Percentiles rank a stretch among this genome's conserved stretches.
phyloP scores from a whole-genome alignment of 2,797 vertebrate species.

The Merluccius polli region DNA sequence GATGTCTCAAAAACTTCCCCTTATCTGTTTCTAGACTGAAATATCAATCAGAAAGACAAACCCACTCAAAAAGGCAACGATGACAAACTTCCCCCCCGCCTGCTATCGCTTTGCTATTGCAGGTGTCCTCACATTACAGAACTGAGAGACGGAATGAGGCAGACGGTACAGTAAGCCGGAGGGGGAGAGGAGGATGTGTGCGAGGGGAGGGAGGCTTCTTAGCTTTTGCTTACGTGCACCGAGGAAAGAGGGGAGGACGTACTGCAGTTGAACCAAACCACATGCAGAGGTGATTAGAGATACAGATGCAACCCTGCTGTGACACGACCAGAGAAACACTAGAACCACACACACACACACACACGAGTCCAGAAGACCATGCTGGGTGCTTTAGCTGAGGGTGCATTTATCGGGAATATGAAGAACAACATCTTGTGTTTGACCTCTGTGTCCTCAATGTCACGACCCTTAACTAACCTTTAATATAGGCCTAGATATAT shows the following conservation, averaged over 20 bases:
- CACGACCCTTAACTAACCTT: not conserved
- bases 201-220: conserved; percentile 28
- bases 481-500: not conserved
- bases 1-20: conserved; percentile 26
- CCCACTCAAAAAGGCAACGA: not conserved
- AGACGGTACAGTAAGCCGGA: conserved; percentile 1
- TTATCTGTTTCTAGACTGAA: not conserved
- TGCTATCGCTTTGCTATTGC: not conserved
- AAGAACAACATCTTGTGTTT: not conserved
- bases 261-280: not conserved
- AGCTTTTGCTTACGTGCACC: conserved; percentile 12
- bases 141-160: conserved; percentile 11
- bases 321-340: too few relatives aligned
- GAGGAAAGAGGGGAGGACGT: conserved; percentile 37
- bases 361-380: too few relatives aligned
- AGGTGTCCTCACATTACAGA: not conserved
- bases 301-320: too few relatives aligned
- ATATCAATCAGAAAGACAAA: not conserved
- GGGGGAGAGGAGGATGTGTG: conserved; percentile 29
- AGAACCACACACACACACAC: too few relatives aligned
- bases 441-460: not conserved
- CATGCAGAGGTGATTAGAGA: not conserved
- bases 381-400: too few relatives aligned
- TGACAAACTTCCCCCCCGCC: too few relatives aligned
- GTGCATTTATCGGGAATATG: not conserved